Base-by-base conservation (phyloP, 2,797 vertebrate species). In the Malurus leucopterus region DNA sequence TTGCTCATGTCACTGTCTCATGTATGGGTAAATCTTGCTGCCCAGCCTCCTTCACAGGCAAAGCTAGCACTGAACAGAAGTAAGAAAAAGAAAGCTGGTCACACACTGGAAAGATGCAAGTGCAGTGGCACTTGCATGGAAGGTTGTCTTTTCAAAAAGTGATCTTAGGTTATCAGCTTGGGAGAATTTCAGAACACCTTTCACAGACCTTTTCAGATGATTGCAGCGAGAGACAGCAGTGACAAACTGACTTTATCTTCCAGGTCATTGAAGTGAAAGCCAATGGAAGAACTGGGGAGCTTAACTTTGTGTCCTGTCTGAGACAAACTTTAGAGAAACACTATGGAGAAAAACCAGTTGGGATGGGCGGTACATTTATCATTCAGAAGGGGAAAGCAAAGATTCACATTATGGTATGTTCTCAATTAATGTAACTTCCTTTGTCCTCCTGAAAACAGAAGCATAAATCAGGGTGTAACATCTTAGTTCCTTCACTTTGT, bases 331-430 rank as follows among this genome's bases (percentile, higher is more conserved):
- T 99, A 67, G 98, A 98, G 93, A 96, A 95, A 49, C 97, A 96
- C 63, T 99, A 99, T 91, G 97, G 98, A 57, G 97, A 98, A 85
- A 98, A 98, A 89, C 98, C 98, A 34, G 93, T 99, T 86, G 99
- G 98, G 12, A 97, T 99, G 93, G 99, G 99, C 41, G 99, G 99
- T 40, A 98, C 98, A 2, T 99, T 99, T 82, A 10, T 99, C 86
- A 97, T 99, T 95, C 98, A 99, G 95, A 99, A 98, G 78, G 99
- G 99, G 71, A 99, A 98, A 96, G 98, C 98, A 67, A 99, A 99
- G 97, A 98, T 99, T 93, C 99, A 99, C 61, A 93, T 99, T 67
- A 99, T 99, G 99, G 99, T 99, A 97, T 89, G 95, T 44, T 85
- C 50, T 76, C 65, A 19, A 16, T n/a, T 58, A 29, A 2, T 23